Base-by-base conservation (phyloP, 2,113 vertebrate genomes). In the Candoia aspera region DNA sequence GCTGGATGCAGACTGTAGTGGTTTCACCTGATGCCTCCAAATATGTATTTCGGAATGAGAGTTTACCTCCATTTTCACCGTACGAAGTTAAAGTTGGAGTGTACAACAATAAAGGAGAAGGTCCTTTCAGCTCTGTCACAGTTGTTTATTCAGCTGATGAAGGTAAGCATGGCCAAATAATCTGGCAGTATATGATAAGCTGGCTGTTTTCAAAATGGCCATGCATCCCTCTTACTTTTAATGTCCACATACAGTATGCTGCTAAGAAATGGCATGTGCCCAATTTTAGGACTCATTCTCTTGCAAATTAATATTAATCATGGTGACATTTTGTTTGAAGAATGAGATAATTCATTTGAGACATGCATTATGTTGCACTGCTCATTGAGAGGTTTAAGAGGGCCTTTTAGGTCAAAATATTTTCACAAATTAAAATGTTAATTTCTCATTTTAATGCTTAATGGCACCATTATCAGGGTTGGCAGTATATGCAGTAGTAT, bases 1-100 rank as follows among this genome's bases (percentile, higher is more conserved):
- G 98, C 73, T 99, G 99, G 99, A 99, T 99, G 98, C 98, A 99
- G 97, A 99, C 99, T 0, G 99, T 99, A 0, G 98, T 99, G 86
- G 98, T 99, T 4, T 99, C 99, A 0, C 97, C 99, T 0, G 99
- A 99, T 0, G 97, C 98, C 0, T 98, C 98, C 92, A 97, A 96
- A 97, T 99, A 99, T 0, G 96, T 99, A 93, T 99, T 99, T 95
- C 97, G 99, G 94, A 99, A 99, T 2, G 99, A 99, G 97, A 99
- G 97, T 87, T 97, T 99, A 92, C 98, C 98, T 0, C 99, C 99
- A 12, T 99, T 99, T 97, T 99, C 98, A 2, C 99, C 98, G 68
- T 99, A 99, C 46, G 98, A 99, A 60, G 99, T 99, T 84, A 99
- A 99, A 95, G 99, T 99, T 2, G 98, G 99, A 0, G 98, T 99